phyloP scores from a whole-genome alignment of 2,797 vertebrate genomes.

The Acanthurus lineatus region DNA sequence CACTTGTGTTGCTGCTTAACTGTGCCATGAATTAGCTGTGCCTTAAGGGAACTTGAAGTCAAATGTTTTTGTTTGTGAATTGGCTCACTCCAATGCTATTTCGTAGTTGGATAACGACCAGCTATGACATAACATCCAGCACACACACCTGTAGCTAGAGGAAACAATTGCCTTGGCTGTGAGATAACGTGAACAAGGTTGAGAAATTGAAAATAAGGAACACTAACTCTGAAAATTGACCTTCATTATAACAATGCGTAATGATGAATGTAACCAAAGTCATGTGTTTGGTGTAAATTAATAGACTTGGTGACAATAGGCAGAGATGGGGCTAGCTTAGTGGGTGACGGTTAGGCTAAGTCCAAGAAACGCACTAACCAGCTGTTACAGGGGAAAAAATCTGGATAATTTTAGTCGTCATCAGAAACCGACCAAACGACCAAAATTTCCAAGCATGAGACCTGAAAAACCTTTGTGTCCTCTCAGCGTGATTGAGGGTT shows the following conservation, averaged over 20 bases:
- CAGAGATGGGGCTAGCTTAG: not conserved
- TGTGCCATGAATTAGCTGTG: not conserved
- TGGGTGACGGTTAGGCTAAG: not conserved
- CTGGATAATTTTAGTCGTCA: not conserved
- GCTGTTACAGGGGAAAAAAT: conserved; percentile 39
- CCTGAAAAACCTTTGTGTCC: not conserved
- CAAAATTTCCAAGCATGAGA: too few relatives aligned
- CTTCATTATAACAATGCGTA: not conserved
- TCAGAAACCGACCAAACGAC: not conserved
- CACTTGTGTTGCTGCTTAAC: conserved; percentile 17
- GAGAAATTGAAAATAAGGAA: not conserved
- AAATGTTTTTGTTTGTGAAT: not conserved
- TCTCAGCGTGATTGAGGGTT: not conserved
- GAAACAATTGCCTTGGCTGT: conserved; percentile 53
- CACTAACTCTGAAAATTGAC: not conserved
- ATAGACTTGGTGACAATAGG: not conserved
- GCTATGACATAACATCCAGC: conserved; percentile 41
- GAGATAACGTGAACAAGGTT: not conserved
- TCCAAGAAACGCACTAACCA: conserved; percentile 24
- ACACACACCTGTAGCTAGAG: conserved; percentile 66
- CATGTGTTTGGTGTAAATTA: not conserved
- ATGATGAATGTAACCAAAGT: not conserved
- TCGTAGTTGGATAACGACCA: conserved; percentile 29
- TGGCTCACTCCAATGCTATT: not conserved
- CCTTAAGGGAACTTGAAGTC: not conserved